Conservation (phyloP, 2,113 vertebrate genomes). For the Labrus mixtus region DNA sequence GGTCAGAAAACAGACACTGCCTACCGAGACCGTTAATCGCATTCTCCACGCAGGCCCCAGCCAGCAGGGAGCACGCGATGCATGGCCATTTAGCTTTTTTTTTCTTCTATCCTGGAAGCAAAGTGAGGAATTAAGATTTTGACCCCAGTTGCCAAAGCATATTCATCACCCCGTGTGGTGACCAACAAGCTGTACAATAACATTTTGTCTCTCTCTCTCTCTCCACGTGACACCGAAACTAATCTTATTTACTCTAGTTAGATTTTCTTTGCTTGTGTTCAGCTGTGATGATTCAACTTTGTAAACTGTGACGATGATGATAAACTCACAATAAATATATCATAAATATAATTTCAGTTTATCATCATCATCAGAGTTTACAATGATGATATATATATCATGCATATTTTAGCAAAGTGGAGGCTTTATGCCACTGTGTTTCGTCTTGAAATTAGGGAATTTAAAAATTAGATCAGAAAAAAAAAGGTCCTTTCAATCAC, state of each 20-base stretch:
- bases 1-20: slow-evolving; percentile 54
- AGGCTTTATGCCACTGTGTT: background rate
- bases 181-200: background rate
- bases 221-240: background rate
- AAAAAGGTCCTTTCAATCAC: background rate
- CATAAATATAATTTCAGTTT: too few relatives aligned
- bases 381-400: too few relatives aligned
- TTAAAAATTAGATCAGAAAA: too few relatives aligned
- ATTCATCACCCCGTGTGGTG: slow-evolving; percentile 14
- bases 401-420: background rate
- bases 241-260: background rate
- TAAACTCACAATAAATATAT: background rate
- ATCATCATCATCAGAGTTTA: too few relatives aligned
- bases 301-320: background rate
- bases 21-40: slow-evolving; percentile 41
- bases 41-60: slow-evolving; percentile 23
- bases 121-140: slow-evolving; percentile 46
- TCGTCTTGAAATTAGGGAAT: background rate
- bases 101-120: slow-evolving; percentile 1
- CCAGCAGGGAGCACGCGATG: slow-evolving; percentile 12
- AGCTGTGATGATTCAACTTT: background rate
- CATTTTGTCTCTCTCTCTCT: background rate
- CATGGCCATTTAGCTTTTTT: background rate
- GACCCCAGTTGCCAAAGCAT: slow-evolving; percentile 15
- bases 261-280: background rate